Base-by-base conservation (phyloP, 1,140 invertebrate species). In the Latrodectus geometricus region DNA sequence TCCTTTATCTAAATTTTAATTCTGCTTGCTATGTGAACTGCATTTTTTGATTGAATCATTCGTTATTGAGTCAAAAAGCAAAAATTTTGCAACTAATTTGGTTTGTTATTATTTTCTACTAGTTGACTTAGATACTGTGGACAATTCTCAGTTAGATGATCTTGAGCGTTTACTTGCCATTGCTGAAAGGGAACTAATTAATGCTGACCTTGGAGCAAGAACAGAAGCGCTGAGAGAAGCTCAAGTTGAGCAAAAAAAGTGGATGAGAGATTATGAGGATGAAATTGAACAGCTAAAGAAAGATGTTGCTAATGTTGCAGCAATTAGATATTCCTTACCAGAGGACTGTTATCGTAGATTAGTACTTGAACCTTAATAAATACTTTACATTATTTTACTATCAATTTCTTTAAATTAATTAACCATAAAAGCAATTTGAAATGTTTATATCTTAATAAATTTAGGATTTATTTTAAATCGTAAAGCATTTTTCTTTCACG, bases 281-380 rank as follows among this genome's bases (percentile, higher is more conserved):
- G 96, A 98, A 90, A 93, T 97, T 35, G 92, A 92, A 17, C 92
- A 94, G 87, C 92, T 98, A 11, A 91, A 93, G 82, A 91, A 91
- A 9, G 97, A 98, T 90, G 97, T 98, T 2, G 93, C 94, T 5
- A 99, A 98, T 91, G 95, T 98, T 69, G 94, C 95, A 89, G 94
- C 95, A 48, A 98, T 99, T 88, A 93, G 94, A 20, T 93, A 95
- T 85, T 93, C 96, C 56, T 92, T 99, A 75, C 97, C 97, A 0
- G 92, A 93, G 0, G 93, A 93, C n/a, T 99, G 97, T 91, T 97
- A 94, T 91, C 96, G 96, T 89, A 90, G 90, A 86, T 88, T 91
- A 50, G 90, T 91, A 75, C 88, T 93, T 8, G 93, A 93, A 88
- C 91, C 92, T 74, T 87, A 86, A 74, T 23, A 35, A 35, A 35